Base-by-base conservation (phyloP, 1,140 invertebrate species). In the Pectinophora gossypiella region DNA sequence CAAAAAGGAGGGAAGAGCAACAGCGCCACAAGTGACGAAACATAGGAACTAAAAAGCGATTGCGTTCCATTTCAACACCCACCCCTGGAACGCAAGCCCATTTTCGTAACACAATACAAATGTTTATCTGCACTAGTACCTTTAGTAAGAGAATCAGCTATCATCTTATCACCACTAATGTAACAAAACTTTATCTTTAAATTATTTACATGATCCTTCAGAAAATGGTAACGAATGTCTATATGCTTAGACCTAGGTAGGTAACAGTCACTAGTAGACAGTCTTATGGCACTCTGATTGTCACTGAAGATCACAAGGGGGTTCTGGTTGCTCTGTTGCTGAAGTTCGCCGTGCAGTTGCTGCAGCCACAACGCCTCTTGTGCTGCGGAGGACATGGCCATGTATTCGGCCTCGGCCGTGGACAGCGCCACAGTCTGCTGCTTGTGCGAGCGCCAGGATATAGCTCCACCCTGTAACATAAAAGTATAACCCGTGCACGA, bases 331-430 rank as follows among this genome's bases (percentile, higher is more conserved):
- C 10, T 23, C 19, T 42, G 13, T 46, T n/a, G n/a, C n/a, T n/a
- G n/a, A n/a, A n/a, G n/a, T n/a, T n/a, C n/a, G n/a, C n/a, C n/a
- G n/a, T n/a, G n/a, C 18, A n/a, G 40, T 23, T 13, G 51, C 27
- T 47, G 51, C 54, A 27, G 20, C 40, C 2, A 56, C 3, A 3
- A 56, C 51, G 32, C 43, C 51, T 42, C 40, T 46, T 19, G 47
- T 13, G 36, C 46, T 51, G 20, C 42, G 47, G 1, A 56, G 3
- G 10, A 51, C 54, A 53, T 36, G 3, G 68, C 60, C 2, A 80
- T 56, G 56, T 68, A 76, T 54, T 84, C 77, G 19, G 76, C 64
- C 55, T 85, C 67, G 13, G 66, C 68, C 13, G 57, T 71, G 42
- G 68, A 78, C 6, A 81, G 43, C 20, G 64, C 51, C 6, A 72